Base-by-base conservation (phyloP, 2,888 invertebrate genomes). In the Cepaea hortensis region DNA sequence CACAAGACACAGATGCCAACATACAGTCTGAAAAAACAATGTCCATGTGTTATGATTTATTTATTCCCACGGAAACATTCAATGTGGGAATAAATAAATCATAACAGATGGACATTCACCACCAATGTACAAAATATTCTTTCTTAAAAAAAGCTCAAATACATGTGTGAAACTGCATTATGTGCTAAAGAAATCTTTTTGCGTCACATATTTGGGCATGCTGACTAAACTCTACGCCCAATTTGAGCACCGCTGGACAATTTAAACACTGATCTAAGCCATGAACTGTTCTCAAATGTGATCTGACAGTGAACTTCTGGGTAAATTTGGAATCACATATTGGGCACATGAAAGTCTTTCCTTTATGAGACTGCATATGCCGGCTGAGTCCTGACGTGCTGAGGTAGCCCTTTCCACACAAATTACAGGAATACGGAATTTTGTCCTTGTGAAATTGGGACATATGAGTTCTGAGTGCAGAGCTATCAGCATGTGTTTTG, bases 341-440 rank as follows among this genome's bases (percentile, higher is more conserved):
- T 11, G 82, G 83, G 75, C 86, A 86, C 72, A 62, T 77, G 35
- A 86, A 86, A 55, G 82, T 86, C 15, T 83, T 86, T n/a, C 83
- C 86, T 35, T 76, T 72, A 77, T 83, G 83, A 23, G 70, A 68
- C 75, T 87, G 81, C 86, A 87, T 81, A 77, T 87, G 88, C 13
- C 86, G 88, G 23, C 75, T 81, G 61, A 87, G 81, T 23, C 84
- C 85, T 20, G 84, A 84, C 3, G 84, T 62, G 73, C 84, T 84
- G 48, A 76, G 84, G 65, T 84, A 84, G 65, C 84, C 84, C 65
- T 76, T 84, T 13, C 84, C 84, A 84, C 84, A 84, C 11, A 84
- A 48, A 76, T 13, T 61, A 84, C 84, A 84, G 46, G 61, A 75
- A n/a, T 76, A 84, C 9, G 84, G 84, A 76, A 84, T 84, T 35